Percentiles rank a stretch among this genome's conserved stretches.
Evolutionary conservation across 2,113 vertebrate species (phyloP).

Genomic region (Cnemophilus loriae): DNA sequence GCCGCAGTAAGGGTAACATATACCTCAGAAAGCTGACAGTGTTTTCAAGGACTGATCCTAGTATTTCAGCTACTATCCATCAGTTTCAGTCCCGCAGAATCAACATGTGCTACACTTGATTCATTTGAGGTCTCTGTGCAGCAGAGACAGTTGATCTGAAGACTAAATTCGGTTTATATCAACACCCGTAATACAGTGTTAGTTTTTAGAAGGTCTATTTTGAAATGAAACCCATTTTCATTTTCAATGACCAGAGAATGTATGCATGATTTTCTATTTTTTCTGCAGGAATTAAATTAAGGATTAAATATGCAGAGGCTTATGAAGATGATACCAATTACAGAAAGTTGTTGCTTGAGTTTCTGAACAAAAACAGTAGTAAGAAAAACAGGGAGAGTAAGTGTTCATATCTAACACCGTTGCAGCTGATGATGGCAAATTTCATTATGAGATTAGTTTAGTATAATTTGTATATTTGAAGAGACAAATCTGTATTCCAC

Average conservation of each 20-base stretch:
- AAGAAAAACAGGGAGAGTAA: neutral
- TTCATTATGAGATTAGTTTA: neutral
- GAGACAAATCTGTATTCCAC: neutral
- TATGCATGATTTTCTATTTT: neutral
- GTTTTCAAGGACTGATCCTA: neutral
- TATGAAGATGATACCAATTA: neutral
- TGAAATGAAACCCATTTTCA: neutral
- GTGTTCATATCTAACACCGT: neutral
- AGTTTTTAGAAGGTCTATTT: neutral
- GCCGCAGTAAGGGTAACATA: neutral
- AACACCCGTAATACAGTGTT: neutral
- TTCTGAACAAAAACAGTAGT: neutral
- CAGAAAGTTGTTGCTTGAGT: neutral
- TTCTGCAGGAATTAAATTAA: neutral
- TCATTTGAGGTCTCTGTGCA: neutral
- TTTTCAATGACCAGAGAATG: neutral
- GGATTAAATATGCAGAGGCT: neutral
- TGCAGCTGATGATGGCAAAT: neutral
- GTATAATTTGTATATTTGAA: neutral
- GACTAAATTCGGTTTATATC: neutral
- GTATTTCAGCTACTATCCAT: neutral
- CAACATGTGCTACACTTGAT: neutral
- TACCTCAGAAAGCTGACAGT: neutral
- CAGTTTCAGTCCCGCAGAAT: neutral
- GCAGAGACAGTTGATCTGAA: neutral